phyloP scores from a whole-genome alignment of 1,140 invertebrate genomes.

The Diorhabda elongata region DNA sequence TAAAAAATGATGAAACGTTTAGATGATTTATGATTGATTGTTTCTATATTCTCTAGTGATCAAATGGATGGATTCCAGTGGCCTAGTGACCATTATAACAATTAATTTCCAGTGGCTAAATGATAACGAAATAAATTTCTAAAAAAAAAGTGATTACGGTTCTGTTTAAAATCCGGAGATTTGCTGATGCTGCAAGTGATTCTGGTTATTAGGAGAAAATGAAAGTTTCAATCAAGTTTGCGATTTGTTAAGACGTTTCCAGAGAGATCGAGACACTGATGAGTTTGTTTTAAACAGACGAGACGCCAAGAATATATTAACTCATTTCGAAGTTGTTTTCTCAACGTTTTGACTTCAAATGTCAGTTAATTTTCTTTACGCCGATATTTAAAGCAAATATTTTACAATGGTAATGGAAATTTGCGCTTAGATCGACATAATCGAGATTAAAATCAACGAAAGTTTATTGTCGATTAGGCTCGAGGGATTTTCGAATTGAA shows the following conservation, averaged over 20 bases:
- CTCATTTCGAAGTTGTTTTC: neutral
- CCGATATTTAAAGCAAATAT: no score
- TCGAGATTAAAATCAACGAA: no score
- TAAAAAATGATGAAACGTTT: no score
- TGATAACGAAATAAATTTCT: neutral
- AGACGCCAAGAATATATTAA: neutral
- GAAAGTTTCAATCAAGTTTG: slow-evolving; percentile 2
- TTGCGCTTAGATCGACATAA: no score
- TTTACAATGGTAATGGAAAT: no score
- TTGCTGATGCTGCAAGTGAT: slow-evolving; percentile 1
- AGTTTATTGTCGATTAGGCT: no score
- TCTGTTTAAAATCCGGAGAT: neutral
- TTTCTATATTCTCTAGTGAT: no score
- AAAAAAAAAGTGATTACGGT: neutral
- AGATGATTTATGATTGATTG: no score
- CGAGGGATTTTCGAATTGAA: no score
- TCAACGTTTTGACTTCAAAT: slow-evolving; percentile 1
- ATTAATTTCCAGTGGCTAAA: no score
- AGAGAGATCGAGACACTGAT: neutral
- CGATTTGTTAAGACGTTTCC: slow-evolving; percentile 1
- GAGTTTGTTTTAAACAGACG: slow-evolving; percentile 2
- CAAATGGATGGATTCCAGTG: no score
- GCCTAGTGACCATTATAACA: no score
- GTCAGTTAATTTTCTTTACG: neutral
- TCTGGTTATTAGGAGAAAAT: neutral